Evolutionary conservation across 2,797 vertebrate genomes (phyloP).

Genomic region (Coluber constrictor): DNA sequence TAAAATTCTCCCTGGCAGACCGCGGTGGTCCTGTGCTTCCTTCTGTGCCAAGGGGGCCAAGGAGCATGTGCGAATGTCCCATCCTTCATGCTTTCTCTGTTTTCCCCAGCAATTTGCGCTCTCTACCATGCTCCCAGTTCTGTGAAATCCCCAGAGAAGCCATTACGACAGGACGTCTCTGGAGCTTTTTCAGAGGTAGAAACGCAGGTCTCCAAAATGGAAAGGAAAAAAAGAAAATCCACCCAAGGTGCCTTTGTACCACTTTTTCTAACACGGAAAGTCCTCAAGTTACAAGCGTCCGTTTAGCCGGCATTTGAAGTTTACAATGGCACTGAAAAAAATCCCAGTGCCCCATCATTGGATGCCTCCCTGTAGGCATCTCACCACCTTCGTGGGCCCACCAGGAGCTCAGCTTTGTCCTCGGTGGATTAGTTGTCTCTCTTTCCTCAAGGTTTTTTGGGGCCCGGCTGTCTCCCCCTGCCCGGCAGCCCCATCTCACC

Average conservation of each 20-base stretch:
- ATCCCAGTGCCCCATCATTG: background rate
- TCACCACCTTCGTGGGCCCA: background rate
- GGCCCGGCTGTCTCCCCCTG: background rate
- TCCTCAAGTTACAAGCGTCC: background rate
- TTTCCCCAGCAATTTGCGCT: background rate
- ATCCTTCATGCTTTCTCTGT: background rate
- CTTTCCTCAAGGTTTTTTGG: background rate
- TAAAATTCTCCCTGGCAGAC: background rate
- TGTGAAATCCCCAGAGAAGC: background rate
- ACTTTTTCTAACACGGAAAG: background rate
- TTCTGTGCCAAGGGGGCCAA: background rate
- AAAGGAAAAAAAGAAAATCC: background rate
- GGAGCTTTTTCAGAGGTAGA: background rate
- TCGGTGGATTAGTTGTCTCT: background rate
- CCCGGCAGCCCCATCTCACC: background rate
- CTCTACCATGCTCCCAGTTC: background rate
- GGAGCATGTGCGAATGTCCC: background rate
- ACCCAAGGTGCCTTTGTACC: background rate
- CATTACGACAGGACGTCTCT: background rate
- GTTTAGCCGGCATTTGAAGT: background rate
- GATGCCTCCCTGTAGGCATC: too few species aligned
- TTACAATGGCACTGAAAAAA: background rate
- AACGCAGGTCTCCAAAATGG: background rate
- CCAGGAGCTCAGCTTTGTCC: too few species aligned
- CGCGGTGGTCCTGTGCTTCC: background rate